These are phyloP conservation scores for Cottoperca gobio DNA, from an alignment of 2,797 vertebrate genomes.

Conservation along the genomic window DNA sequence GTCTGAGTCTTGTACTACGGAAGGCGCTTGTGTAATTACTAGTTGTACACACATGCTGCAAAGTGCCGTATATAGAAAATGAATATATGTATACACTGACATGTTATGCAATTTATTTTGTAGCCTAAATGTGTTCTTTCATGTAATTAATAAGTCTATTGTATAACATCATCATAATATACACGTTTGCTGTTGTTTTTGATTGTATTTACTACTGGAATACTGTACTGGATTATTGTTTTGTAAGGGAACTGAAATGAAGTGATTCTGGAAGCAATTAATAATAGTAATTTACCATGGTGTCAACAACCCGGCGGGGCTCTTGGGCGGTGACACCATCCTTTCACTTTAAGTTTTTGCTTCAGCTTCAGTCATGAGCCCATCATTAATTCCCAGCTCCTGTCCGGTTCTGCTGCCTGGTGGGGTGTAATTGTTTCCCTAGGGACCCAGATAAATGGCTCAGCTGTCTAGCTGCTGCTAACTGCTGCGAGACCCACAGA, in stretches of 20 bases:
- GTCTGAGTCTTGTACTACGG: not conserved
- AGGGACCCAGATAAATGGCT: constrained; percentile 52
- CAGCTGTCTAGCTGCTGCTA: constrained; percentile 37
- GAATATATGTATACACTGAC: no score
- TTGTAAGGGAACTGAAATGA: not conserved
- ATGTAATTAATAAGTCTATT: not conserved
- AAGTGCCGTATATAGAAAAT: not conserved
- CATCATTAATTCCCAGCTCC: constrained; percentile 56
- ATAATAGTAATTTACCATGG: not conserved
- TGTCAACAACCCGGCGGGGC: constrained; percentile 14
- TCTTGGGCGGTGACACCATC: constrained; percentile 9
- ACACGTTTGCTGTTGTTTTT: not conserved
- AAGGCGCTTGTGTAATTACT: not conserved
- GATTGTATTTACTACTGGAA: not conserved
- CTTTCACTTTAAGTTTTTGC: constrained; percentile 11
- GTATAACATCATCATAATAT: not conserved
- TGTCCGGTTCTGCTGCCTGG: constrained; percentile 48
- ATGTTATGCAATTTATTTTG: not conserved
- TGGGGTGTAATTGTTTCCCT: constrained; percentile 69
- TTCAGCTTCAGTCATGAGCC: constrained; percentile 26
- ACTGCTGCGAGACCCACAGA: constrained; percentile 32
- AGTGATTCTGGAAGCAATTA: not conserved
- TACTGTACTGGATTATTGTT: not conserved
- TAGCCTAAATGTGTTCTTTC: not conserved
- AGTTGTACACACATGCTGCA: not conserved